These are phyloP conservation scores for Micrasema longulum DNA, from an alignment of 1,140 invertebrate species.

Conservation along the genomic window DNA sequence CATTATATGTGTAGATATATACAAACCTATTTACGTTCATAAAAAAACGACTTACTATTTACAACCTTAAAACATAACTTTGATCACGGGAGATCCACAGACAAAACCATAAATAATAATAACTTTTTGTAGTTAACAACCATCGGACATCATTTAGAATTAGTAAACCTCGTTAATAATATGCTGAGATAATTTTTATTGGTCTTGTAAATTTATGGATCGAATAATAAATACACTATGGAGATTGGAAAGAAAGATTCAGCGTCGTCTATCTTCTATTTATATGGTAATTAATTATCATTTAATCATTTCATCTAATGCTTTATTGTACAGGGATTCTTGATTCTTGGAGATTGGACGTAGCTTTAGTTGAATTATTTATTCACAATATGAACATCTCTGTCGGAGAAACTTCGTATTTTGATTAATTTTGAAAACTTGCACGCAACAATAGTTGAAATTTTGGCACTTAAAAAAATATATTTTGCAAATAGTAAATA, in stretches of 20 bases:
- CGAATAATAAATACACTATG: slow-evolving; percentile 26
- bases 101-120: slow-evolving; percentile 30
- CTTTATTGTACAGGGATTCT: no score
- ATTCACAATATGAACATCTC: no score
- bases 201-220: slow-evolving; percentile 25
- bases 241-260: slow-evolving; percentile 18
- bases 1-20: background rate
- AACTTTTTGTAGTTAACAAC: slow-evolving; percentile 25
- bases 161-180: slow-evolving; percentile 39
- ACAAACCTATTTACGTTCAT: slow-evolving; percentile 15
- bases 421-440: no score
- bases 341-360: no score
- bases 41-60: slow-evolving; percentile 15
- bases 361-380: no score
- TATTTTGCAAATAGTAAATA: no score
- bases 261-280: slow-evolving; percentile 17
- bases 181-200: slow-evolving; percentile 37
- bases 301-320: slow-evolving; percentile 27
- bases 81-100: slow-evolving; percentile 17
- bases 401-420: no score
- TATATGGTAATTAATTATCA: slow-evolving; percentile 34
- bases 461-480: no score
- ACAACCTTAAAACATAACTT: slow-evolving; percentile 24
- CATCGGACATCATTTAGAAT: slow-evolving; percentile 17
- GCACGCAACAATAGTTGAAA: no score